These are phyloP conservation scores for Conistra vaccinii DNA, from an alignment of 2,888 invertebrate genomes.

Conservation along the genomic window DNA sequence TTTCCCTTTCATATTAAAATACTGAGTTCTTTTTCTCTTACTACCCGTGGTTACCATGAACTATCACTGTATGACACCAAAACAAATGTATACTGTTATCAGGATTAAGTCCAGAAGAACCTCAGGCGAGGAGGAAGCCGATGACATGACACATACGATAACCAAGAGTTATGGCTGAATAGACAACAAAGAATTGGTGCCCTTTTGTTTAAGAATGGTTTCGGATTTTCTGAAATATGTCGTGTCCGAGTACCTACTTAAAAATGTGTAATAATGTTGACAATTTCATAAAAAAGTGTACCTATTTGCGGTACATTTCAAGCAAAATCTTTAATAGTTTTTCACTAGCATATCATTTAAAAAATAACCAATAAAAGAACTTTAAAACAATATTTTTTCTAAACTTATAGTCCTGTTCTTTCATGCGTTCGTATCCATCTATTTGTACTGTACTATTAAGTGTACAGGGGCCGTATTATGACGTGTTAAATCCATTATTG, in stretches of 20 bases:
- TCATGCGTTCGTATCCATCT: neutral
- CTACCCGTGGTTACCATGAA: too few relatives aligned
- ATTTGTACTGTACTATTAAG: neutral
- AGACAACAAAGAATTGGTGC: conserved; percentile 16
- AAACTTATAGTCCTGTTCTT: neutral
- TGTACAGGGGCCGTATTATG: too few relatives aligned
- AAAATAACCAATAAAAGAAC: neutral
- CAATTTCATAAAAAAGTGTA: neutral
- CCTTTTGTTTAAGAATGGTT: neutral
- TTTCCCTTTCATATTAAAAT: neutral
- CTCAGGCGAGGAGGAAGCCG: neutral
- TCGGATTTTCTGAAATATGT: neutral
- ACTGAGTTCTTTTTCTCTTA: neutral
- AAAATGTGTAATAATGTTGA: neutral
- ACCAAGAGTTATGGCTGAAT: conserved; percentile 25
- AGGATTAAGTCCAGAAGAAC: neutral
- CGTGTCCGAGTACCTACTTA: neutral
- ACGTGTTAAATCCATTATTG: too few relatives aligned
- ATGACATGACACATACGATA: conserved; percentile 32
- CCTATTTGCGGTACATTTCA: neutral
- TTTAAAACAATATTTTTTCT: neutral
- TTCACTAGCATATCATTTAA: neutral
- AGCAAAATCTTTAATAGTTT: neutral
- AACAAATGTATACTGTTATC: conserved; percentile 18
- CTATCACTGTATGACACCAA: neutral